These are phyloP conservation scores for Pocota personata DNA, from an alignment of 2,888 invertebrate genomes.

Conservation along the genomic window DNA sequence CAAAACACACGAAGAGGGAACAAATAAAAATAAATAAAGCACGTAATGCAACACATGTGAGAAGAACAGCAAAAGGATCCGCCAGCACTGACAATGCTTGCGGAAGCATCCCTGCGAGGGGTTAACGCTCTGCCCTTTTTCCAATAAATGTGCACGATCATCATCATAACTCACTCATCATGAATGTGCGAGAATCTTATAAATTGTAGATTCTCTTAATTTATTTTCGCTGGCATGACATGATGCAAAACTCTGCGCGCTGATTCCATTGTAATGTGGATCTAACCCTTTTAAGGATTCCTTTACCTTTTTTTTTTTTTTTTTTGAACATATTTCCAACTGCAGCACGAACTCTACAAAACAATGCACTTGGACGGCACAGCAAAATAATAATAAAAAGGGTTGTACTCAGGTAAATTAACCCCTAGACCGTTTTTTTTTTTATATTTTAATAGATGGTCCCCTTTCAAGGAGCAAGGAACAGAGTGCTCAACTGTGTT, in stretches of 20 bases:
- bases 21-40: conserved; percentile 64
- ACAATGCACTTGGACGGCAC: conserved; percentile 65
- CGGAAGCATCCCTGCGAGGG: conserved; percentile 69
- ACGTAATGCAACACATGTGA: conserved; percentile 65
- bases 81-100: conserved; percentile 59
- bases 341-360: conserved; percentile 65
- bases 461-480: conserved; percentile 55
- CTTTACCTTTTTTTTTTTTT: conserved; percentile 15
- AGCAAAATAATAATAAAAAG: conserved; percentile 15
- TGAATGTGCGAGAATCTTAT: conserved; percentile 68
- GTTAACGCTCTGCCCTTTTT: conserved; percentile 69
- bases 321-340: conserved; percentile 31
- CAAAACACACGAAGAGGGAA: conserved; percentile 22
- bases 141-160: conserved; percentile 71
- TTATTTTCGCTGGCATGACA: conserved; percentile 71
- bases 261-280: conserved; percentile 36
- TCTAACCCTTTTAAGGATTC: conserved; percentile 67
- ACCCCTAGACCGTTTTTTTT: conserved; percentile 59
- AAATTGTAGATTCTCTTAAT: conserved; percentile 65
- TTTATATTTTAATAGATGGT: conserved; percentile 51
- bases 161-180: conserved; percentile 72
- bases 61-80: conserved; percentile 41
- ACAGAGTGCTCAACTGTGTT: conserved; percentile 46
- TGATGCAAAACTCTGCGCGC: conserved; percentile 65
- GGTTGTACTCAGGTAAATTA: conserved; percentile 71